Percentiles rank a stretch among this genome's conserved stretches.
phyloP scores from a whole-genome alignment of 64 coral and sea anemone species.

The Exaiptasia diaphana region DNA sequence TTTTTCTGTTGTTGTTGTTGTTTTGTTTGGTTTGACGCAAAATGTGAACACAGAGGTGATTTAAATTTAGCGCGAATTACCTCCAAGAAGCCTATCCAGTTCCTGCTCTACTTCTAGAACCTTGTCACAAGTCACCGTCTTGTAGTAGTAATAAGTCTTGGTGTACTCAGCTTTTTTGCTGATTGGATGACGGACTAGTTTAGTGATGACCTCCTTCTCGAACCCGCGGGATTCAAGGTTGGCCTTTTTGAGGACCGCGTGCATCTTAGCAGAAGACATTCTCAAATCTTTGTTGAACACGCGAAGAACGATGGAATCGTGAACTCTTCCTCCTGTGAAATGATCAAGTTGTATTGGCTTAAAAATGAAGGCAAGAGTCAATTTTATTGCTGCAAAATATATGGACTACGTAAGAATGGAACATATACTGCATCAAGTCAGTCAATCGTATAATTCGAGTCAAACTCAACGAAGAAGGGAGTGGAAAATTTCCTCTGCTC shows the following conservation, averaged over 20 bases:
- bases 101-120: neutral
- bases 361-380: no score
- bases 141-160: neutral
- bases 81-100: neutral
- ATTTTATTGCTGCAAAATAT: no score
- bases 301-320: neutral
- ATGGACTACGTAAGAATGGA: no score
- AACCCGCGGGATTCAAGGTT: conserved; percentile 8
- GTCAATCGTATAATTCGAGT: no score
- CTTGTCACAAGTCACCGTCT: neutral
- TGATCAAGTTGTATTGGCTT: no score
- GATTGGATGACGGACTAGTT: neutral
- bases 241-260: neutral
- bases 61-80: neutral
- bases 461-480: no score
- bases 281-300: conserved; percentile 2
- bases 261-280: neutral
- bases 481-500: no score
- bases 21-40: no score
- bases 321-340: no score
- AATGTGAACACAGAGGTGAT: no score
- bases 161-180: neutral
- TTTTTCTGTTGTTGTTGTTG: no score
- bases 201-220: neutral
- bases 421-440: no score